Evolutionary conservation across 1,140 invertebrate genomes (phyloP), one percentile per base, ranked within the genome.

Genomic region (Popillia japonica): DNA sequence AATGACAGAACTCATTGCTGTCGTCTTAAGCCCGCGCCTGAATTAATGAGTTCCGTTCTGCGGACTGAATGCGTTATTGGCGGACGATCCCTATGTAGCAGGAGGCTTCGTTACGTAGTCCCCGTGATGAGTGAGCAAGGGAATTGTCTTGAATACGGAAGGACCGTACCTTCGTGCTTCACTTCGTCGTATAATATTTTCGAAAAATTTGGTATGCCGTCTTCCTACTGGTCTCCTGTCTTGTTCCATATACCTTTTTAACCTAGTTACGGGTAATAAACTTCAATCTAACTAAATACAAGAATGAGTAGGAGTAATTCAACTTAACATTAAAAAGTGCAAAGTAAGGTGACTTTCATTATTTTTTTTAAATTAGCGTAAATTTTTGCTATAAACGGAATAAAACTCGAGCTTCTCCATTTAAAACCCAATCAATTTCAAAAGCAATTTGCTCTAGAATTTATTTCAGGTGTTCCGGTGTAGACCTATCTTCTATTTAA

Each of bases 31-130:
- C 73, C 9, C 55, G 40, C 44, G 44, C 44, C 40, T 76, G 75
- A 76, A 76, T 76, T 76, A 76, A 76, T 76, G 75, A 76, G 44
- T 76, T 76, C 75, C 42, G 23, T 42, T 64, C 55, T 34, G 75
- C 44, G 34, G 44, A 55, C 75, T 42, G 75, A 59, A 64, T 76
- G 75, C 55, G 75, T 23, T 22, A 76, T 22, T 72, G 64, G 20
- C 20, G 34, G 34, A 40, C 64, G 2, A 40, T 40, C 34, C 22
- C 34, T 22, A 10, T n/a, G 44, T 17, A 48, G 2, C n/a, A 48
- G 44, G 9, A 23, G 64, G 20, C 20, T 17, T 72, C 64, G 64
- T 48, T 48, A 48, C 11, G 22, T 72, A 72, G n/a, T 75, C 22
- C n/a, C 20, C 8, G 40, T 23, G 17, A 23, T 75, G 34, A 44